phyloP scores from a whole-genome alignment of 2,113 vertebrate genomes.

The Hippoglossus stenolepis region DNA sequence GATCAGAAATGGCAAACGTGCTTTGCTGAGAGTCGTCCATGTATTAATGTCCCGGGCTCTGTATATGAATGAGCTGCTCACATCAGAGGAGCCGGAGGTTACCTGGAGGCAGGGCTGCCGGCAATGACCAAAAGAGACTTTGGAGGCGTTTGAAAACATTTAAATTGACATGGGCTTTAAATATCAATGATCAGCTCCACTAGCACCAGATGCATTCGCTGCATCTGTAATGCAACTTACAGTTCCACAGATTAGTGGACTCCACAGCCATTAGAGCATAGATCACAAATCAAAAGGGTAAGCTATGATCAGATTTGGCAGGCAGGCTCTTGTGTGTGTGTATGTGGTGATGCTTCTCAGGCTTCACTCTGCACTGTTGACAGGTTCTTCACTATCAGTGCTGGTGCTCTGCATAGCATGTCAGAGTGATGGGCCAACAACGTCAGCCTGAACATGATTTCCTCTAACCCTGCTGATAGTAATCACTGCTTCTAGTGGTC shows the following conservation, averaged over 20 bases:
- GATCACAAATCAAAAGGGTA: background rate
- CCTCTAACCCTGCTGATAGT: constrained; percentile 16
- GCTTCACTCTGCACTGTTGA: background rate
- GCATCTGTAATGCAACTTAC: background rate
- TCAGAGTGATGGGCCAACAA: background rate
- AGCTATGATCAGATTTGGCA: background rate
- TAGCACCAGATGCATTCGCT: background rate
- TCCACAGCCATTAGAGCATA: background rate
- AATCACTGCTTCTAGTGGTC: constrained; percentile 12
- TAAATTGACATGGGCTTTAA: constrained; percentile 13
- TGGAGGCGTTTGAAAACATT: constrained; percentile 5
- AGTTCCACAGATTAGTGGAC: constrained; percentile 2
- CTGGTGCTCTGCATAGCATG: background rate
- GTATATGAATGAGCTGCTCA: background rate
- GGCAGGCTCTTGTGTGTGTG: background rate
- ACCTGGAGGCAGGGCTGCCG: background rate
- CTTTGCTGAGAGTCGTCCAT: background rate
- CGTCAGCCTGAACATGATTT: background rate
- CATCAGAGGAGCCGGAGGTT: constrained; percentile 14
- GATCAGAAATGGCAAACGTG: constrained; percentile 14
- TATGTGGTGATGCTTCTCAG: background rate
- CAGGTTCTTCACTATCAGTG: constrained; percentile 1
- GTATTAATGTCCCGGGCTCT: background rate
- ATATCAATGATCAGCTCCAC: background rate
- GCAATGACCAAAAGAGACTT: constrained; percentile 3